phyloP scores from a whole-genome alignment of 2,888 invertebrate genomes.

The Xestobium rufovillosum region DNA sequence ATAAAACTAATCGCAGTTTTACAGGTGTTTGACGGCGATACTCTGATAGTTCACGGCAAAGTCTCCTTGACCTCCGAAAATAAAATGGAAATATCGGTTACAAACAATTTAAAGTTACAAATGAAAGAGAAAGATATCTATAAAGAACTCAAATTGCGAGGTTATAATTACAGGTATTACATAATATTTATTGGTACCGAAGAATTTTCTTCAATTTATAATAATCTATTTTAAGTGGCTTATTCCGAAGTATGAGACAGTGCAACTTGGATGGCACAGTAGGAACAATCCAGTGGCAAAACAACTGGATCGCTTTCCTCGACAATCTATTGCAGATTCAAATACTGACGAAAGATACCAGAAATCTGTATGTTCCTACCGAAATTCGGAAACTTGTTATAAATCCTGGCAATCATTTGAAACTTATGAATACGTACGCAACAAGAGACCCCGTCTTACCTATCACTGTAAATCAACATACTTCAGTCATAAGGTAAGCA shows the following conservation, averaged over 20 bases:
- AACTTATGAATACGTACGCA: no score
- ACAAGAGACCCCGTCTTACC: no score
- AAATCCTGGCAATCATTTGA: no score
- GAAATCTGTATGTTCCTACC: conserved; percentile 50
- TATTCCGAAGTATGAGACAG: conserved; percentile 26
- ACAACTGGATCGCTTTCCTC: conserved; percentile 58
- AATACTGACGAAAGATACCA: conserved; percentile 43
- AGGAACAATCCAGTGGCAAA: conserved; percentile 27
- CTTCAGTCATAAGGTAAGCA: background rate
- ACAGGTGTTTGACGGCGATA: no score
- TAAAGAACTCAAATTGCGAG: conserved; percentile 53
- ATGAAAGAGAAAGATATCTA: background rate
- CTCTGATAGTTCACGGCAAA: no score
- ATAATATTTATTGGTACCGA: background rate
- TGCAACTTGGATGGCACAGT: conserved; percentile 22
- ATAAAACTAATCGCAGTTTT: no score
- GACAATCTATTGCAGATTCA: conserved; percentile 60
- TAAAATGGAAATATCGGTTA: no score
- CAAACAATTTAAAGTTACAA: background rate
- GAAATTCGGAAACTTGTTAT: conserved; percentile 49
- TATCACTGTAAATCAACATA: no score
- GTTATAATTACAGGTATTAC: conserved; percentile 48
- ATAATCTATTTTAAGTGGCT: conserved; percentile 22
- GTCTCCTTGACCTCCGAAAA: no score
- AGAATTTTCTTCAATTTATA: no score